phyloP scores from a whole-genome alignment of 2,888 invertebrate species.

The Trachelus stipa region DNA sequence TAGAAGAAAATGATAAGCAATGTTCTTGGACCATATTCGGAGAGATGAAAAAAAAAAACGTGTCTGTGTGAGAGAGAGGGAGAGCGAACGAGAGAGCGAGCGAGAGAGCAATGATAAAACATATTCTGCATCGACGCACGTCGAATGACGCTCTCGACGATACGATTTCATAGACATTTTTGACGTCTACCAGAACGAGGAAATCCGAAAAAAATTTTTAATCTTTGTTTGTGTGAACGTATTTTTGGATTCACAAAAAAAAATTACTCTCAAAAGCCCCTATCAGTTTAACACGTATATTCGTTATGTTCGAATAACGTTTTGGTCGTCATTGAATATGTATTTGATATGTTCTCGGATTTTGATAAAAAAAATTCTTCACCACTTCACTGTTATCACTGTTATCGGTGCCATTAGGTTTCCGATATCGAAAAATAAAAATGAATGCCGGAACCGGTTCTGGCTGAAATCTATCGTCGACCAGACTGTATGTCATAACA shows the following conservation, averaged over 20 bases:
- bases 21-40: slow-evolving; percentile 34
- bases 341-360: neutral
- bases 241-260: neutral
- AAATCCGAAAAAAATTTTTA: neutral
- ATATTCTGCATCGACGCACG: neutral
- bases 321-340: neutral
- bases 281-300: neutral
- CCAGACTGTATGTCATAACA: neutral
- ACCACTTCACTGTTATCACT: too few species aligned
- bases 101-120: slow-evolving; percentile 1
- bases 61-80: neutral
- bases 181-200: neutral
- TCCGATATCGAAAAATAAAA: slow-evolving; percentile 15
- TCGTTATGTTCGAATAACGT: neutral
- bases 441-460: slow-evolving; percentile 4
- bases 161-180: slow-evolving; percentile 5
- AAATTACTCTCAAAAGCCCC: neutral
- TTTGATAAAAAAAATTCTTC: neutral
- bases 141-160: neutral
- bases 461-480: slow-evolving; percentile 1
- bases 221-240: neutral
- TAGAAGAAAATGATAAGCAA: slow-evolving; percentile 35
- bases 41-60: neutral
- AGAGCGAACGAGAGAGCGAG: neutral
- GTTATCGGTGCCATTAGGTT: neutral